Conservation (phyloP, 1,140 invertebrate genomes). For the Trichogramma pretiosum region DNA sequence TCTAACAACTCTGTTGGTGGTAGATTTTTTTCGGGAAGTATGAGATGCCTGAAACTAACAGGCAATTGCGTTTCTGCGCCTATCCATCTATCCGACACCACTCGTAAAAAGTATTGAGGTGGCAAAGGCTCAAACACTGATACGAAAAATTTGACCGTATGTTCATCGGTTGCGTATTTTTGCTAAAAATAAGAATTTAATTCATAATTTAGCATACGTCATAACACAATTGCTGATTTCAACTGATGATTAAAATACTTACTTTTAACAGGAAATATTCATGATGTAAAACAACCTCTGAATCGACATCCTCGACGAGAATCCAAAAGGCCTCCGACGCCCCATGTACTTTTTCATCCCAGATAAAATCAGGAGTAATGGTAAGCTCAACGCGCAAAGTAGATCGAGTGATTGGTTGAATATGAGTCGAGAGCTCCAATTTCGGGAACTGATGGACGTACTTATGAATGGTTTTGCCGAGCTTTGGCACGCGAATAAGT, state of each 20-base stretch:
- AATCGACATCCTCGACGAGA: slow-evolving; percentile 95
- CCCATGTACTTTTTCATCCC: slow-evolving; percentile 96
- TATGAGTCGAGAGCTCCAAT: slow-evolving; percentile 87
- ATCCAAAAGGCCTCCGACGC: slow-evolving; percentile 98
- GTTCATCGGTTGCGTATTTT: slow-evolving; percentile 91
- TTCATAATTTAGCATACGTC: no score
- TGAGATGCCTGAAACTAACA: slow-evolving; percentile 94
- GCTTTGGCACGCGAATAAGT: slow-evolving; percentile 87
- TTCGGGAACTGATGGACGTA: slow-evolving; percentile 97
- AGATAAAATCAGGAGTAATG: slow-evolving; percentile 98
- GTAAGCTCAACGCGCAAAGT: slow-evolving; percentile 92
- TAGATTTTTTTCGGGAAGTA: slow-evolving; percentile 95
- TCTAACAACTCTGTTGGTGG: slow-evolving; percentile 97
- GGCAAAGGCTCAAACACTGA: slow-evolving; percentile 97
- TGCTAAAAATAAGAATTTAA: slow-evolving; percentile 37
- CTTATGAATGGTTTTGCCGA: slow-evolving; percentile 96
- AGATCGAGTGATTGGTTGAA: slow-evolving; percentile 94
- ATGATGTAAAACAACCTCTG: slow-evolving; percentile 91
- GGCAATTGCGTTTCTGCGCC: slow-evolving; percentile 93
- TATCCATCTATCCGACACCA: slow-evolving; percentile 75
- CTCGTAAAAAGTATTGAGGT: slow-evolving; percentile 92
- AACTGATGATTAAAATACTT: no score
- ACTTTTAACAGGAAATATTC: slow-evolving; percentile 93
- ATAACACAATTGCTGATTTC: no score
- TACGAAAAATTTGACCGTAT: slow-evolving; percentile 96